A percentile compares a stretch with the other conserved stretches of the same genome.
Evolutionary conservation across 2,888 invertebrate species (phyloP).

Genomic region (Beris chalybata): DNA sequence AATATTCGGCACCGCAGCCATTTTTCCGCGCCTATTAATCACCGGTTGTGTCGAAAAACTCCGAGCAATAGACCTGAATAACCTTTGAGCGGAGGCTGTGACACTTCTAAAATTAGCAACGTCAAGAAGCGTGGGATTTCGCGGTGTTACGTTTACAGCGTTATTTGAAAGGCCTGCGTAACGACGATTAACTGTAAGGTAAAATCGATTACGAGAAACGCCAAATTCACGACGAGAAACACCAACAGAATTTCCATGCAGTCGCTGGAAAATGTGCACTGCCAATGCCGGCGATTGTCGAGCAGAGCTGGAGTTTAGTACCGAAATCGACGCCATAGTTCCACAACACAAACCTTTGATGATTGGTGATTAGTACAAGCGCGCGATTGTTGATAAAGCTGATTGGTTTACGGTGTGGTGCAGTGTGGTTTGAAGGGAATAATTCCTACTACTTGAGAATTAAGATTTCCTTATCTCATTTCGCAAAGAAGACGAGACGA

Average conservation of each 20-base stretch:
- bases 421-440: no score
- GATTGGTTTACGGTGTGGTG: no score
- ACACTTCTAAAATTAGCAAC: neutral
- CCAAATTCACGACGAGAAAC: constrained; percentile 17
- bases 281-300: constrained; percentile 4
- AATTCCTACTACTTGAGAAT: no score
- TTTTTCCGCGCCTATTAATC: neutral
- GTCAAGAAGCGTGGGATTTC: neutral
- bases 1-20: constrained; percentile 46
- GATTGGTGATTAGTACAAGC: no score
- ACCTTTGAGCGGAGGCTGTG: neutral
- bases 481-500: no score
- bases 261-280: neutral
- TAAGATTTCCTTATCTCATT: no score
- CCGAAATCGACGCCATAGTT: neutral
- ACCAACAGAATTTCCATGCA: constrained; percentile 19
- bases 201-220: constrained; percentile 23
- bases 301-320: neutral
- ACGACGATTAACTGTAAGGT: constrained; percentile 22
- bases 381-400: no score
- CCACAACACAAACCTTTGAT: no score
- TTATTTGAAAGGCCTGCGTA: constrained; percentile 17
- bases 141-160: neutral
- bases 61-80: neutral
- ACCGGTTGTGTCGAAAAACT: neutral